Evolutionary conservation across 2,888 invertebrate genomes (phyloP), one percentile per base, ranked within the genome.

Genomic region (Drosophila siamana): DNA sequence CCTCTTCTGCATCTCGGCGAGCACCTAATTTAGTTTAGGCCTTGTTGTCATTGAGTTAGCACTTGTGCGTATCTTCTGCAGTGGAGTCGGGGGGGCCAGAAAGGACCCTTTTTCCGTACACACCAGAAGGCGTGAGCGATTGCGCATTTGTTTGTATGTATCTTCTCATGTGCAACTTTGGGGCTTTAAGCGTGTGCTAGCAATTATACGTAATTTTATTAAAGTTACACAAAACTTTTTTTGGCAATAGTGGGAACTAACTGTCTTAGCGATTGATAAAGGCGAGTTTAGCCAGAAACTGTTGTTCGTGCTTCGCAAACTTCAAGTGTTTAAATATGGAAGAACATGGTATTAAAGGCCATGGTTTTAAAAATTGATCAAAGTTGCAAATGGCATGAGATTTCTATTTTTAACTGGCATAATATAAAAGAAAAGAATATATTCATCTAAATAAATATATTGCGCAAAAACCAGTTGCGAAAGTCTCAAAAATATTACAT

Each of bases 1-100:
- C 43, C 43, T 16, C 44, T 19, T 28, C 55, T 19, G 6, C 41
- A 33, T 46, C 52, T 52, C 64, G 43, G 15, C 62, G n/a, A 66
- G 67, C 75, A 76, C 70, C 57, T 76, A 80, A 76, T 76, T 80
- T 66, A 61, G 66, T 79, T 77, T 76, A 57, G 76, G 52, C 62
- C 62, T 63, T 65, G 70, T 57, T 75, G 59, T 79, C 62, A 76
- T 79, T 79, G 71, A 69, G 80, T 79, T 79, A 75, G 48, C 76
- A 79, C 70, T 75, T 75, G 57, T 30, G 57, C 64, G 46, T 41
- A 16, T 15, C 48, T 52, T 24, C 11, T 5, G n/a, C n/a, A n/a
- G n/a, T n/a, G n/a, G n/a, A n/a, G n/a, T n/a, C n/a, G n/a, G 13
- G 9, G 47, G 15, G 28, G 7, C 9, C 24, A 26, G 3, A n/a